Percentiles rank a stretch among this genome's conserved stretches.
Evolutionary conservation across 2,888 invertebrate genomes (phyloP).

Genomic region (Heteromurus nitidus): DNA sequence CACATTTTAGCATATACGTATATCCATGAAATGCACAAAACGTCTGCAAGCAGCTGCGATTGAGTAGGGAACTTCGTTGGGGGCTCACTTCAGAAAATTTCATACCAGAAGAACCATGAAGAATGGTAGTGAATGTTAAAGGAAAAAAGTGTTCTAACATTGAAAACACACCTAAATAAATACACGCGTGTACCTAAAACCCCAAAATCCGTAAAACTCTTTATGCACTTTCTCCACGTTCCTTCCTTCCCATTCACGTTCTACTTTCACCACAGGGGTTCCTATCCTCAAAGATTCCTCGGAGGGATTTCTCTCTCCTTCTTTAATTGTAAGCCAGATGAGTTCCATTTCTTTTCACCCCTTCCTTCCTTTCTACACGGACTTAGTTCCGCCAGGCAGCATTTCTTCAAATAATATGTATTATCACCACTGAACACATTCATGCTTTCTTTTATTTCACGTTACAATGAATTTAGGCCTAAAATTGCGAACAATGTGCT

Average conservation of each 20-base stretch:
- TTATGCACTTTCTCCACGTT: neutral
- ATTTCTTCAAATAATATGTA: neutral
- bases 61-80: no score
- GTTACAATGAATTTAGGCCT: neutral
- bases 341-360: slow-evolving; percentile 10
- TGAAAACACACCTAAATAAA: no score
- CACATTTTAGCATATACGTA: no score
- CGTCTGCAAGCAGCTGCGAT: no score
- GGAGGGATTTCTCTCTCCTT: neutral
- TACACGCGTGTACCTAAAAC: no score
- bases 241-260: neutral
- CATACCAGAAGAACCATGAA: no score
- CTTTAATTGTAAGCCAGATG: slow-evolving; percentile 11
- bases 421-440: neutral
- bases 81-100: no score
- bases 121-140: no score
- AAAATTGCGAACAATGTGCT: neutral
- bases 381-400: neutral
- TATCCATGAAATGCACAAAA: no score
- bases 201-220: no score
- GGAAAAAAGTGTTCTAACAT: no score
- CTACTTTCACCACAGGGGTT: neutral
- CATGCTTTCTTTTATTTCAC: no score
- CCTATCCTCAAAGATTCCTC: neutral
- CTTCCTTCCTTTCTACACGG: neutral